phyloP scores from a whole-genome alignment of 2,113 vertebrate species.

The Tyto alba region DNA sequence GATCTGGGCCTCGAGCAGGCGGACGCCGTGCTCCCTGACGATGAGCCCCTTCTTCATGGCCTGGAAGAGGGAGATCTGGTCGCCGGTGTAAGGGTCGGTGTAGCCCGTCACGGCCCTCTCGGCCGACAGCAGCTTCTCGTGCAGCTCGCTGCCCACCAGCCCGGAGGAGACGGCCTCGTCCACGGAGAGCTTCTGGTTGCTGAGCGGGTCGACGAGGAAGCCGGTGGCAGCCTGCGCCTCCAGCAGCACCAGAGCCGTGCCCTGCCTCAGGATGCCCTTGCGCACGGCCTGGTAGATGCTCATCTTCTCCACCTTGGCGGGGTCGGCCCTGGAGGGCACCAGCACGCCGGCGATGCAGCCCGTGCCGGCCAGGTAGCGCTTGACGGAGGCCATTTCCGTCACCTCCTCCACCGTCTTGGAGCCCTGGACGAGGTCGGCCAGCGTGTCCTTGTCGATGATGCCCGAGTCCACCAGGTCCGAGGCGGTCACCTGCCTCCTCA shows the following conservation, averaged over 20 bases:
- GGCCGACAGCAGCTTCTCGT: conserved; percentile 84
- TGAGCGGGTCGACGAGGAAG: background rate
- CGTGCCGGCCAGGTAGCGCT: conserved; percentile 71
- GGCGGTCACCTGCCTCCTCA: no score
- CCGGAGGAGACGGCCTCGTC: conserved; percentile 20
- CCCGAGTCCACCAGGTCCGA: no score
- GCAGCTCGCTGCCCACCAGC: conserved; percentile 71
- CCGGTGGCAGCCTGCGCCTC: conserved; percentile 75
- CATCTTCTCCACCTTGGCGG: conserved; percentile 47
- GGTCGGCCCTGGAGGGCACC: conserved; percentile 59
- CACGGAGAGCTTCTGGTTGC: conserved; percentile 31
- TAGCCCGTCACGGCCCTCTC: conserved; percentile 89
- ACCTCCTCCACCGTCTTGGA: conserved; percentile 53
- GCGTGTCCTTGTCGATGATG: conserved; percentile 74
- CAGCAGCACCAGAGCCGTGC: conserved; percentile 69
- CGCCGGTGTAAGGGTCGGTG: background rate
- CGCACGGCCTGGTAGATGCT: conserved; percentile 70
- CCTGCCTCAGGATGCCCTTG: conserved; percentile 63
- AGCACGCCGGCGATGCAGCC: conserved; percentile 80
- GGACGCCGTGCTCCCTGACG: conserved; percentile 75
- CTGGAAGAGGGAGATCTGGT: conserved; percentile 86
- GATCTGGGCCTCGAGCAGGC: conserved; percentile 91
- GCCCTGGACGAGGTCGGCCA: conserved; percentile 44
- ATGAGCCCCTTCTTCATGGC: conserved; percentile 92
- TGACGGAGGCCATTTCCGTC: conserved; percentile 64